Evolutionary conservation across 2,888 invertebrate genomes (phyloP).

Genomic region (Dinocampus coccinellae): DNA sequence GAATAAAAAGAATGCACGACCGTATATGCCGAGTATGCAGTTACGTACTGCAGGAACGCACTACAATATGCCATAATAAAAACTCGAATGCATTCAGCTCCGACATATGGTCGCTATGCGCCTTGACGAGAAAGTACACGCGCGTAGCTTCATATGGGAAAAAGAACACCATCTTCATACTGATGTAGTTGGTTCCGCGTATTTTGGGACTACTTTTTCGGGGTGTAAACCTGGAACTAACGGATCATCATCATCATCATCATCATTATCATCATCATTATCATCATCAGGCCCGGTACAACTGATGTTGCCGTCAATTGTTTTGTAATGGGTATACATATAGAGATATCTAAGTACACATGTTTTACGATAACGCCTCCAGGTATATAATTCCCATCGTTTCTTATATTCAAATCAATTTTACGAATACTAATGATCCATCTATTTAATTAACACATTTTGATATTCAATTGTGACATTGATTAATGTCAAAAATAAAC

Average conservation of each 20-base stretch:
- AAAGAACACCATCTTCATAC: constrained; percentile 1
- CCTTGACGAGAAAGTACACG: neutral
- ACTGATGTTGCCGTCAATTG: constrained; percentile 45
- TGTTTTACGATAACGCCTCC: constrained; percentile 52
- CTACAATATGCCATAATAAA: constrained; percentile 10
- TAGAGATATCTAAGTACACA: constrained; percentile 56
- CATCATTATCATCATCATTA: too few relatives aligned
- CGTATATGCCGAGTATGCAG: constrained; percentile 8
- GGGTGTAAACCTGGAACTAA: constrained; percentile 39
- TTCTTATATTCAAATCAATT: neutral
- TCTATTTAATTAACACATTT: neutral
- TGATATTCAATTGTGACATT: neutral
- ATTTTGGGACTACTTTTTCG: constrained; percentile 63
- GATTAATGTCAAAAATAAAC: neutral
- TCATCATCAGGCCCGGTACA: constrained; percentile 27
- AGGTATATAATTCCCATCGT: constrained; percentile 6
- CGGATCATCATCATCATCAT: neutral
- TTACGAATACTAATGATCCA: neutral
- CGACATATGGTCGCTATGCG: constrained; percentile 11
- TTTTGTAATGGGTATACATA: constrained; percentile 50
- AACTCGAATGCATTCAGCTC: neutral
- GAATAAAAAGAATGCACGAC: constrained; percentile 11
- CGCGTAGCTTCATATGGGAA: constrained; percentile 3
- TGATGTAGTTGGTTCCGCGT: constrained; percentile 53
- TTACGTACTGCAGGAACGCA: constrained; percentile 13